These are phyloP conservation scores for Pilophorus perplexus DNA, from an alignment of 2,888 invertebrate genomes.

Conservation along the genomic window DNA sequence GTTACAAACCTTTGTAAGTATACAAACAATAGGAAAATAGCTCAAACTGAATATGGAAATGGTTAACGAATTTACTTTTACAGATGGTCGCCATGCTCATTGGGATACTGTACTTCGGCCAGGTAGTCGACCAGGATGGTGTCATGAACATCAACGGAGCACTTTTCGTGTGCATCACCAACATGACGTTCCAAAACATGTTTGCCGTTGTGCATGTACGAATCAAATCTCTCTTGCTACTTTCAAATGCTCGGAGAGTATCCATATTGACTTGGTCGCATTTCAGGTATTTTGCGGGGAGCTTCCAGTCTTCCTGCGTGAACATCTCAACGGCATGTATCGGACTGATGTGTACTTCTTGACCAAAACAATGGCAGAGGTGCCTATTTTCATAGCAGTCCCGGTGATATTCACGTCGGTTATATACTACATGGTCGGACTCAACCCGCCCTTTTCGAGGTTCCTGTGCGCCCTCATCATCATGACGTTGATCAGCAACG, in stretches of 20 bases:
- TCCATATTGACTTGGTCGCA: not conserved
- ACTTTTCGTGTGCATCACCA: constrained; percentile 83
- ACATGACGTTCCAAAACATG: constrained; percentile 93
- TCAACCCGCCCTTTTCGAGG: constrained; percentile 69
- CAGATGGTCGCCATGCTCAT: constrained; percentile 86
- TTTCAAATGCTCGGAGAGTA: no score
- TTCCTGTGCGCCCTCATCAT: constrained; percentile 69
- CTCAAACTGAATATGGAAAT: not conserved
- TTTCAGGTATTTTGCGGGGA: constrained; percentile 79
- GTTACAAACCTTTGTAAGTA: constrained; percentile 79
- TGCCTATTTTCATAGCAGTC: constrained; percentile 79
- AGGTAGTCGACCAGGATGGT: constrained; percentile 77
- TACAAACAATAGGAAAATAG: not conserved
- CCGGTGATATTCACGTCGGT: constrained; percentile 79
- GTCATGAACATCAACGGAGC: constrained; percentile 94
- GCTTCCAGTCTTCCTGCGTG: constrained; percentile 82
- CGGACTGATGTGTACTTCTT: constrained; percentile 87
- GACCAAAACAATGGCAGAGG: constrained; percentile 84
- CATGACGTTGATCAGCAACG: constrained; percentile 80
- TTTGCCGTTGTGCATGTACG: constrained; percentile 90
- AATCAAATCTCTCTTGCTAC: no score
- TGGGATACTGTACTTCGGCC: constrained; percentile 83
- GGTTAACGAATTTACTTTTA: not conserved
- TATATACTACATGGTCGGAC: constrained; percentile 85
- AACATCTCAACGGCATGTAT: constrained; percentile 87